These are phyloP conservation scores for Aplodontia rufa DNA, from an alignment of 2,113 vertebrate species.

Conservation along the genomic window DNA sequence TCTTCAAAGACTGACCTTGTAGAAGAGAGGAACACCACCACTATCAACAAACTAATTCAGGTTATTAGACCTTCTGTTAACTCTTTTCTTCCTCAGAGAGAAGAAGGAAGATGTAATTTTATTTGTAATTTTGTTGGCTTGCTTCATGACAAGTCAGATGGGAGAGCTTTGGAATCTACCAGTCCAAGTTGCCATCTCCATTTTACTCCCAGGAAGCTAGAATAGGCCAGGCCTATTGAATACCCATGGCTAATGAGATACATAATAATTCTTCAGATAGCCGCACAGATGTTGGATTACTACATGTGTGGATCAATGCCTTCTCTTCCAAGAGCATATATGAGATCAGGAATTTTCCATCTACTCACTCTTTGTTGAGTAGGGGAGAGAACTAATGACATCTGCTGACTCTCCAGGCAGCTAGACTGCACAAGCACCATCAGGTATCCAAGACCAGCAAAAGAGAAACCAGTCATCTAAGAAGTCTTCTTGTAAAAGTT, in stretches of 20 bases:
- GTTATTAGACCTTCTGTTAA: background rate
- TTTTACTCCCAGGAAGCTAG: background rate
- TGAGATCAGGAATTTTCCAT: background rate
- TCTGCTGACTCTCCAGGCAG: background rate
- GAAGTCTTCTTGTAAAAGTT: background rate
- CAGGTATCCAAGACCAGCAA: background rate
- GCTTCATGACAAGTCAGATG: background rate
- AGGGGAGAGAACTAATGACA: too few species aligned
- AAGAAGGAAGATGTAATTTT: background rate
- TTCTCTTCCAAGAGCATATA: background rate
- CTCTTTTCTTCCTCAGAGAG: background rate
- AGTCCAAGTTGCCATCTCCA: background rate
- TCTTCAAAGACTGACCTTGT: background rate
- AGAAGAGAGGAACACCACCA: background rate
- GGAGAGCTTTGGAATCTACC: background rate
- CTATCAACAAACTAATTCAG: background rate
- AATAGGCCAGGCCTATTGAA: background rate
- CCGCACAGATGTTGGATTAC: background rate
- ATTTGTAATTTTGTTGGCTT: background rate
- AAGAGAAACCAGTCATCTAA: background rate
- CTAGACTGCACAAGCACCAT: background rate
- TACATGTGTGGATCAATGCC: background rate
- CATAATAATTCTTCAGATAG: background rate
- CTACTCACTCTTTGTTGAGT: background rate
- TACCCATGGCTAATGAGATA: background rate